Evolutionary conservation across 2,888 invertebrate genomes (phyloP), one percentile per base, ranked within the genome.

Genomic region (Dryadula phaetusa): DNA sequence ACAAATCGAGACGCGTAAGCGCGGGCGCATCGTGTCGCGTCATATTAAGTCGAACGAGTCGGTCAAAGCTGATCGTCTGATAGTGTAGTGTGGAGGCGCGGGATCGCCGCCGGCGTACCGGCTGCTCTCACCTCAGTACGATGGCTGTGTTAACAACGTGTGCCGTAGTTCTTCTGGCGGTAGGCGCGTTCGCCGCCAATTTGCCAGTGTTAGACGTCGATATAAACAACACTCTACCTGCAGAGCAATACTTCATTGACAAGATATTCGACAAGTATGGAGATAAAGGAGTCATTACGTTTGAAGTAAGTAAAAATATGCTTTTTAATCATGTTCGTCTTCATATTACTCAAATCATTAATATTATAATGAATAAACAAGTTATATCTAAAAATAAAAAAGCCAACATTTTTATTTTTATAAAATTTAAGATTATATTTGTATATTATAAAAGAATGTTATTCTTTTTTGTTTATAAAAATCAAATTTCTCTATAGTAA

Each of bases 211-310:
- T 62, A 42, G 66, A 54, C 20, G 49, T 71, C 14, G 77, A 79
- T 52, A 62, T 75, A 67, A 86, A 87, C 79, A 84, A 81, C 75
- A 84, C 87, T 1, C 70, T 82, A 40, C 84, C 83, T 32, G 90
- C 92, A 0, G 90, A 93, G 77, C 84, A 85, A 73, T 93, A 90
- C 78, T 93, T 93, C 80, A 90, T 93, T 70, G 84, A 88, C 73
- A 89, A 92, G 78, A 93, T 94, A 76, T 94, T 94, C 78, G 85
- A 89, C 75, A 94, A 94, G 78, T 94, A 94, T 75, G 94, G 94
- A 25, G 85, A 93, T 72, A 88, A 90, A 77, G 94, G 93, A 60
- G 82, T 93, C 70, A 94, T 94, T 76, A 92, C 93, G 28, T 93
- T 93, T 74, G 94, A 94, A 87, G 93, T 93, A 76, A 83, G 89